Evolutionary conservation across 1,140 invertebrate genomes (phyloP).

Genomic region (Drosophila miranda): DNA sequence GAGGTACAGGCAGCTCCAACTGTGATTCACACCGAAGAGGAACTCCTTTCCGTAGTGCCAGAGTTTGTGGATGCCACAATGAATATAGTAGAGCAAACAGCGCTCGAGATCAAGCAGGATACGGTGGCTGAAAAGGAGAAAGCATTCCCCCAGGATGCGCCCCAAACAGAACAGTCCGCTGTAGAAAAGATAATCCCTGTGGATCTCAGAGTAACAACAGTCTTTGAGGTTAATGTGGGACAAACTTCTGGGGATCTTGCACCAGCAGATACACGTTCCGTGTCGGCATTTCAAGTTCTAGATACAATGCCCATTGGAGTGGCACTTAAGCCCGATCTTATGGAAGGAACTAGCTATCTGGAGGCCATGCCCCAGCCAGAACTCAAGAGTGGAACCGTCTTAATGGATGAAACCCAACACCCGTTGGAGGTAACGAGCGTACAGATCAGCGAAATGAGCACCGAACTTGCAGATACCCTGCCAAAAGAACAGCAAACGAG

Average conservation of each 20-base stretch:
- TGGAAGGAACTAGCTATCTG: conserved; percentile 26
- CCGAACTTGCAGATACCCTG: conserved; percentile 10
- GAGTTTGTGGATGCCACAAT: conserved; percentile 36
- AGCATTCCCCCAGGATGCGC: not conserved
- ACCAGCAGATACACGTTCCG: conserved; percentile 9
- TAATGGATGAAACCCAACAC: conserved; percentile 41
- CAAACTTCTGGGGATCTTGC: conserved; percentile 22
- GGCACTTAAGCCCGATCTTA: conserved; percentile 14
- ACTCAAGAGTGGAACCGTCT: conserved; percentile 24
- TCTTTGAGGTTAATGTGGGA: conserved; percentile 45
- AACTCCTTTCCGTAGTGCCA: conserved; percentile 16
- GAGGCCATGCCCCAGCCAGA: conserved; percentile 27
- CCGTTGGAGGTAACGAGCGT: conserved; percentile 59
- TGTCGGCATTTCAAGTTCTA: conserved; percentile 17
- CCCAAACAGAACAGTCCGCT: conserved; percentile 20
- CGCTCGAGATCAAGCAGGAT: conserved; percentile 51
- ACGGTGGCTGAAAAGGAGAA: conserved; percentile 49
- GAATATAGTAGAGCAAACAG: conserved; percentile 52
- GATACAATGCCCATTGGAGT: conserved; percentile 52
- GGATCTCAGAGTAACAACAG: conserved; percentile 40
- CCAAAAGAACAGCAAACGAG: not conserved
- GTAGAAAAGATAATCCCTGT: conserved; percentile 9
- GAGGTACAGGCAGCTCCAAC: conserved; percentile 35
- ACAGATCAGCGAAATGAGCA: conserved; percentile 49
- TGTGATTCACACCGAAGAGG: conserved; percentile 48